phyloP scores from a whole-genome alignment of 2,113 vertebrate genomes.

The Scomber scombrus region DNA sequence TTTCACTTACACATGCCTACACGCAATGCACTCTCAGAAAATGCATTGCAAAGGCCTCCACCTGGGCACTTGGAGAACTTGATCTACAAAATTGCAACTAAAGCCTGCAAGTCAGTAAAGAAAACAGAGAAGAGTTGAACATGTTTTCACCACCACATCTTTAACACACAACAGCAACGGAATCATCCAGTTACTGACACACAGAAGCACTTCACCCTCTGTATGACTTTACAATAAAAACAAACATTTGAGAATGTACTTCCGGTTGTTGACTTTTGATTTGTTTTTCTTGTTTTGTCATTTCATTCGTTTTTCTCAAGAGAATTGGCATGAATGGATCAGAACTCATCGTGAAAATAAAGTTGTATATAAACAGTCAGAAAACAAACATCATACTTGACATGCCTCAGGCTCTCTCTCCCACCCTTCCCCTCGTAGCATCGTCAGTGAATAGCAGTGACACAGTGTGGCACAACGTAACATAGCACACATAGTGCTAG shows the following conservation, averaged over 20 bases:
- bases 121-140: not conserved
- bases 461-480: not conserved
- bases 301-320: constrained; percentile 42
- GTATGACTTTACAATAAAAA: constrained; percentile 41
- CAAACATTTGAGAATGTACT: constrained; percentile 34
- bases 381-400: constrained; percentile 25
- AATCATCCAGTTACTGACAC: not conserved
- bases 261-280: constrained; percentile 36
- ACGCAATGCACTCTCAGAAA: not conserved
- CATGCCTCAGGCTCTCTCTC: constrained; percentile 43
- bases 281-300: constrained; percentile 46
- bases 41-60: not conserved
- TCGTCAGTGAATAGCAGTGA: constrained; percentile 2
- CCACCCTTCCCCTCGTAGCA: not conserved
- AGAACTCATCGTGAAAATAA: constrained; percentile 38
- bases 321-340: constrained; percentile 30
- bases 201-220: constrained; percentile 10
- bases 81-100: not conserved
- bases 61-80: too few relatives aligned
- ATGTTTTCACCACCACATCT: not conserved
- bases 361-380: constrained; percentile 52
- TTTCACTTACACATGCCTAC: constrained; percentile 7
- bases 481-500: not conserved
- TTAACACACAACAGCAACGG: not conserved
- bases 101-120: not conserved